A percentile compares a stretch with the other conserved stretches of the same genome.
Conservation (phyloP, 1,140 invertebrate species). For the Cyrtorhinus lividipennis region DNA sequence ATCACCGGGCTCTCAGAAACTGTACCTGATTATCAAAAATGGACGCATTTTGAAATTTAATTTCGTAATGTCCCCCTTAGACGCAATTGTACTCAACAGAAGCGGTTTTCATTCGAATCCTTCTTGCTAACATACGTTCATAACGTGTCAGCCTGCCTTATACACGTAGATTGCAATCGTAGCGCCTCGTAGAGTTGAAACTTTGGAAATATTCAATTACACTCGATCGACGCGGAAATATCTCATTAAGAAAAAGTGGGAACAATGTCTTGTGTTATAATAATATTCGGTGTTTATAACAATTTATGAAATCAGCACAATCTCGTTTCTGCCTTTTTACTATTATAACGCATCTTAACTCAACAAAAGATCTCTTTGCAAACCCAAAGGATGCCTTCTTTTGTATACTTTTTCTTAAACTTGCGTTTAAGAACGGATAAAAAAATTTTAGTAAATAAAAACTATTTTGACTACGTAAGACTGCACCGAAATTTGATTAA, state of each 20-base stretch:
- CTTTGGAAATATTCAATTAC: neutral
- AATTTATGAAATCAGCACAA: neutral
- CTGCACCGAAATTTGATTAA: neutral
- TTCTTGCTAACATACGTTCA: too few relatives aligned
- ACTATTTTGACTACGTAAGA: neutral
- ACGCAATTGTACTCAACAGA: too few relatives aligned
- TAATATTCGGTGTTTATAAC: neutral
- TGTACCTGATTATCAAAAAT: too few relatives aligned
- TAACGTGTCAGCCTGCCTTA: too few relatives aligned
- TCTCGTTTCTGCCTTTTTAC: neutral
- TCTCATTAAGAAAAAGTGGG: neutral
- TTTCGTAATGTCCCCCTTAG: too few relatives aligned
- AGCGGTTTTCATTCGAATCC: too few relatives aligned
- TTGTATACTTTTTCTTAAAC: neutral
- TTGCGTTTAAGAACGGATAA: neutral
- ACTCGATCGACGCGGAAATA: neutral
- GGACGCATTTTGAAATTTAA: too few relatives aligned
- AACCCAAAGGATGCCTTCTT: slow-evolving; percentile 2
- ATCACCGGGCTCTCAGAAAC: too few relatives aligned
- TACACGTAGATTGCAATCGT: neutral
- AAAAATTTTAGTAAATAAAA: neutral
- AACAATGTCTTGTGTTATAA: neutral
- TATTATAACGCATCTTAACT: neutral
- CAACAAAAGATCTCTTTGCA: neutral
- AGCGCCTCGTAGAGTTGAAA: neutral